These are phyloP conservation scores for Macaca fascicularis DNA, from an alignment of 2,113 vertebrate genomes.

Conservation along the genomic window T2T-MFA8v1.1 NC_088395.1:53688501-53689000, in stretches of 20 bases:
- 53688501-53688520: neutral
- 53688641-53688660: neutral
- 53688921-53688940: neutral
- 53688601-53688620: neutral
- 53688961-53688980: neutral
- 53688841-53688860: neutral
- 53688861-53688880: neutral
- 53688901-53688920: constrained; percentile 6
- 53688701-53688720: neutral
- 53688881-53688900: neutral
- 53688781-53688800: neutral
- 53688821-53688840: neutral
- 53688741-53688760: neutral
- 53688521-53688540: neutral
- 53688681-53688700: neutral
- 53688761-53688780: neutral
- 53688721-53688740: neutral
- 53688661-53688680: neutral
- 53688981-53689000: neutral
- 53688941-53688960: neutral
- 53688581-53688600: neutral
- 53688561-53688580: neutral
- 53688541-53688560: neutral
- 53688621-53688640: neutral
- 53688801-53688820: neutral